These are phyloP conservation scores for Protodeltote pygarga DNA, from an alignment of 2,888 invertebrate genomes.

Conservation along the genomic window DNA sequence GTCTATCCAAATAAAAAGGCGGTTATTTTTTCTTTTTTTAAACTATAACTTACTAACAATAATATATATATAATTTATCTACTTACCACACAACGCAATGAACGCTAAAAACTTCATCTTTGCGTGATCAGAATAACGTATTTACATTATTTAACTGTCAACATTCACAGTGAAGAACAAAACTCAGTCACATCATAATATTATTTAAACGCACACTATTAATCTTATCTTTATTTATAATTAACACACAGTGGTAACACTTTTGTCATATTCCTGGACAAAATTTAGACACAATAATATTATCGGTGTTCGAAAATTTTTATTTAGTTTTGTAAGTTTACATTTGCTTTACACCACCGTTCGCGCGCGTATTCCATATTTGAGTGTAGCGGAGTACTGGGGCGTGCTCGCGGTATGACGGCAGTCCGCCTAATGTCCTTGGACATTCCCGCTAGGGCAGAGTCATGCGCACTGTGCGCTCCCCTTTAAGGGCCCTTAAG, in stretches of 20 bases:
- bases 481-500: constrained; percentile 81
- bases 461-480: constrained; percentile 80
- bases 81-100: constrained; percentile 79
- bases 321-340: constrained; percentile 50
- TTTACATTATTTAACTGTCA: constrained; percentile 52
- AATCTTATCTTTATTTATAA: constrained; percentile 30
- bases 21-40: too few relatives aligned
- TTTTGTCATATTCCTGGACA: constrained; percentile 36
- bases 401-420: constrained; percentile 62
- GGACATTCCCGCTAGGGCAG: constrained; percentile 78
- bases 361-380: constrained; percentile 70
- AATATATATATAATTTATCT: neutral
- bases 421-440: constrained; percentile 77
- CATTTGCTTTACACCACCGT: constrained; percentile 64
- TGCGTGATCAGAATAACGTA: constrained; percentile 55
- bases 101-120: constrained; percentile 78
- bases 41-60: neutral
- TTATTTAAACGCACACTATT: constrained; percentile 25
- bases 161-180: constrained; percentile 34
- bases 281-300: constrained; percentile 30
- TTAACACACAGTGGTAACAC: constrained; percentile 47
- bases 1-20: too few relatives aligned
- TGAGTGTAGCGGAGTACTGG: constrained; percentile 51
- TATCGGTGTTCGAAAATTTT: constrained; percentile 6
- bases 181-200: constrained; percentile 62